These are phyloP conservation scores for Pampus argenteus DNA, from an alignment of 2,797 vertebrate genomes.

Conservation along the genomic window DNA sequence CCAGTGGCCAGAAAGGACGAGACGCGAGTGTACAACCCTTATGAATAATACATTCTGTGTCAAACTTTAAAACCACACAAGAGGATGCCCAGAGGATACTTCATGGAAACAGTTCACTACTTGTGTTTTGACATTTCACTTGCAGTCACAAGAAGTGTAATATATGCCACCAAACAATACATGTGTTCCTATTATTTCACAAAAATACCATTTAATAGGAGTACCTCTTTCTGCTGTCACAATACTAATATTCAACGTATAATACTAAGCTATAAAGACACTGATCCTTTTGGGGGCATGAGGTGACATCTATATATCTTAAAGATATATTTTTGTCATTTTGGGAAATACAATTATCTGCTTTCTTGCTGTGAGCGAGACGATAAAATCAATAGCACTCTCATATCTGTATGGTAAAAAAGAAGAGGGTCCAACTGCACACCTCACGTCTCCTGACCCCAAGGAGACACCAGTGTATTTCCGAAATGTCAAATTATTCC, in stretches of 20 bases:
- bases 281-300: background rate
- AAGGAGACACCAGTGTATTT: too few species aligned
- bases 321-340: background rate
- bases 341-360: background rate
- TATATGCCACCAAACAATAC: background rate
- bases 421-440: too few species aligned
- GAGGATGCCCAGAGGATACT: background rate
- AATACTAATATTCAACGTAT: background rate
- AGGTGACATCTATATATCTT: background rate
- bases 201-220: background rate
- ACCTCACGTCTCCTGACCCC: too few species aligned
- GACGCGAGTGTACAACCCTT: background rate
- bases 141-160: background rate
- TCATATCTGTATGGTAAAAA: background rate
- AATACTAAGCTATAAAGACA: background rate
- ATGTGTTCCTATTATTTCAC: background rate
- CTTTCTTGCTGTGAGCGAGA: background rate
- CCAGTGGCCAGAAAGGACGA: slow-evolving; percentile 10
- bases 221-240: background rate
- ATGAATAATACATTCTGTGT: slow-evolving; percentile 32
- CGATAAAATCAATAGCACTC: background rate
- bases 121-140: slow-evolving; percentile 6
- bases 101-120: background rate
- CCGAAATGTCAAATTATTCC: background rate
- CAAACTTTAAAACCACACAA: slow-evolving; percentile 6